phyloP scores from a whole-genome alignment of 2,113 vertebrate genomes.

The Stictonetta naevosa region DNA sequence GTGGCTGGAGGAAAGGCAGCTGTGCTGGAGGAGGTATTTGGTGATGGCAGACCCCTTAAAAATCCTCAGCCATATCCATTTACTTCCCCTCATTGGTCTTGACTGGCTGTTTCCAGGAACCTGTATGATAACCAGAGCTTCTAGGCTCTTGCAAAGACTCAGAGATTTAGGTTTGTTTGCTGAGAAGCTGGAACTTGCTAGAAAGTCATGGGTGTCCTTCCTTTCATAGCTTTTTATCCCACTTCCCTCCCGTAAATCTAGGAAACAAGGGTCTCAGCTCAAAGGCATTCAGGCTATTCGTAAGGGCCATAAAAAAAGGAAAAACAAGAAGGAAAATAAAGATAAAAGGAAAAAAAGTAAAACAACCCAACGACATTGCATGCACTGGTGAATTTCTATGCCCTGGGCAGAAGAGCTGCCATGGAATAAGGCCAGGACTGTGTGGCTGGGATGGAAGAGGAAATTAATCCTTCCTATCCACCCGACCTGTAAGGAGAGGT shows the following conservation, averaged over 20 bases:
- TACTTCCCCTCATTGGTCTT: not conserved
- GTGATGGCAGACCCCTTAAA: not conserved
- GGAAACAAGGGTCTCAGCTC: not conserved
- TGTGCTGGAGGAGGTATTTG: not conserved
- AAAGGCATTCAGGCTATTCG: not conserved
- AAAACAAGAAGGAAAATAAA: not conserved
- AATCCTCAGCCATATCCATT: not conserved
- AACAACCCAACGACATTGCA: not conserved
- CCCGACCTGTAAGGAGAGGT: slow-evolving; percentile 2
- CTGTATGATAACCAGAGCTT: not conserved
- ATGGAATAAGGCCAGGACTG: not conserved
- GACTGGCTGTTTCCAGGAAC: not conserved
- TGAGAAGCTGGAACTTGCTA: not conserved
- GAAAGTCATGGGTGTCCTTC: not conserved
- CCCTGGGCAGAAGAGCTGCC: not conserved
- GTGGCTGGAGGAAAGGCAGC: not conserved
- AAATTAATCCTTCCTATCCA: slow-evolving; percentile 36
- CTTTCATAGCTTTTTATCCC: not conserved
- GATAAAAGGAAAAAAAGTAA: not conserved
- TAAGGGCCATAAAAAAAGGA: not conserved
- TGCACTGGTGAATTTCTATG: slow-evolving; percentile 8
- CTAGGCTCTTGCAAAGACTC: not conserved
- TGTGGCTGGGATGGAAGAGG: not conserved
- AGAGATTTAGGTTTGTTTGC: not conserved
- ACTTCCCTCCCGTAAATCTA: not conserved